phyloP scores from a whole-genome alignment of 2,888 invertebrate genomes.

The Eupeodes luniger region DNA sequence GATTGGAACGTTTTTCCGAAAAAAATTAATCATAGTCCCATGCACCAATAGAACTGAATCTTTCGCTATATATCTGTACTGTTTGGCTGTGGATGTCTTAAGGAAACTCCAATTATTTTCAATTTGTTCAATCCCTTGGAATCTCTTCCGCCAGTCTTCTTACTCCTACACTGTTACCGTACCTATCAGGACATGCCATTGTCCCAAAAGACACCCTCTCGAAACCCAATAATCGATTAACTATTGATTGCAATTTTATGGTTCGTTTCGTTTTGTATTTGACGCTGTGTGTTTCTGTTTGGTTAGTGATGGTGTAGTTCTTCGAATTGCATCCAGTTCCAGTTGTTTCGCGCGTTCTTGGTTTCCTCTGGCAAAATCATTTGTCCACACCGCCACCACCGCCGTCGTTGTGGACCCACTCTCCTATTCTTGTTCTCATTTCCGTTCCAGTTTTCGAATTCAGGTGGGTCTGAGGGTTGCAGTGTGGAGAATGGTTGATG shows the following conservation, averaged over 20 bases:
- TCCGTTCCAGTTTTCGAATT: slow-evolving; percentile 70
- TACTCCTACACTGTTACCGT: too few species aligned
- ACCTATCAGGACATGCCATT: slow-evolving; percentile 1
- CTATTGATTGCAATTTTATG: slow-evolving; percentile 76
- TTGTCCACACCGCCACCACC: slow-evolving; percentile 34
- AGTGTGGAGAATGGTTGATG: slow-evolving; percentile 23
- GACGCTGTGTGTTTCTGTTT: slow-evolving; percentile 1
- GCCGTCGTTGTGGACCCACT: slow-evolving; percentile 4
- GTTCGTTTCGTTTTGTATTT: slow-evolving; percentile 70
- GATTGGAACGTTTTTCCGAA: slow-evolving; percentile 60
- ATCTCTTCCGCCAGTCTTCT: slow-evolving; percentile 39
- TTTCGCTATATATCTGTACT: slow-evolving; percentile 40
- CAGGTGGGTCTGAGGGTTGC: slow-evolving; percentile 43
- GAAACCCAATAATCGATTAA: slow-evolving; percentile 73
- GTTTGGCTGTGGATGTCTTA: slow-evolving; percentile 66
- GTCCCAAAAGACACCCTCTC: slow-evolving; percentile 3
- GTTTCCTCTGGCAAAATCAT: slow-evolving; percentile 58
- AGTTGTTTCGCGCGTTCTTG: slow-evolving; percentile 64
- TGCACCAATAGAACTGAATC: slow-evolving; percentile 61
- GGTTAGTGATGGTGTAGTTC: slow-evolving; percentile 36
- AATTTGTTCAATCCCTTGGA: slow-evolving; percentile 73
- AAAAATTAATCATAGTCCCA: slow-evolving; percentile 69
- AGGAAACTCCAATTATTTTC: slow-evolving; percentile 76
- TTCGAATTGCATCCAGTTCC: slow-evolving; percentile 66
- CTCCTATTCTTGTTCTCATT: slow-evolving; percentile 14